Evolutionary conservation across 2,113 vertebrate species (phyloP), one percentile per base, ranked within the genome.

Genomic region (Mus spicilegus): DNA sequence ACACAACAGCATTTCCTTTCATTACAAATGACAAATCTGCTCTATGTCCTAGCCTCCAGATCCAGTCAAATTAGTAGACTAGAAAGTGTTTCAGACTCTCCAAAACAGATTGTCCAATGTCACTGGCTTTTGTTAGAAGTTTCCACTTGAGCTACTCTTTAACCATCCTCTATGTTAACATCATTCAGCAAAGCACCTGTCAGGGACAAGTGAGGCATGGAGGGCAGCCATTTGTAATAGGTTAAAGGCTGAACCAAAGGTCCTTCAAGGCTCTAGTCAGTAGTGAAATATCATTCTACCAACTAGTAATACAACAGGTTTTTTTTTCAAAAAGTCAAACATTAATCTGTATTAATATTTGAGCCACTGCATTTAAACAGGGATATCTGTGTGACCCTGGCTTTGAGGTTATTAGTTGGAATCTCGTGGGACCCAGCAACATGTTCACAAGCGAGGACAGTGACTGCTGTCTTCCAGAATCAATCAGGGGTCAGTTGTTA

Each of bases 41-140:
- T 3, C 24, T 88, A 63, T 95, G 63, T 96, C 67, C 42, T 92
- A 91, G n/a, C 4, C 87, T 85, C 90, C 14, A 94, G 70, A 22
- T 92, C 36, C 39, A 76, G 85, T 42, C 30, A 89, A 65, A 78
- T 89, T 56, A 36, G 8, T 63, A 49, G 89, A 73, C 0, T n/a
- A 33, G 89, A 72, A 11, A 58, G 3, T 92, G 63, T 63, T 94
- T 97, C 36, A 89, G 13, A 69, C 58, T 78, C 80, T 56, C 30
- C 80, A 14, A 75, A 65, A n/a, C 26, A 75, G 5, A 16, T 22
- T 77, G 26, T 73, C 17, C 61, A 78, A 33, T 22, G 84, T 91
- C 61, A 9, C 54, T 49, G 0, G 65, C 26, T 16, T 24, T 4
- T 70, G 0, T 63, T 72, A 67, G 72, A 91, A 94, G 42, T 54